Evolutionary conservation across 1,140 invertebrate genomes (phyloP).

Genomic region (silkworm (Bombyx mori)): DNA sequence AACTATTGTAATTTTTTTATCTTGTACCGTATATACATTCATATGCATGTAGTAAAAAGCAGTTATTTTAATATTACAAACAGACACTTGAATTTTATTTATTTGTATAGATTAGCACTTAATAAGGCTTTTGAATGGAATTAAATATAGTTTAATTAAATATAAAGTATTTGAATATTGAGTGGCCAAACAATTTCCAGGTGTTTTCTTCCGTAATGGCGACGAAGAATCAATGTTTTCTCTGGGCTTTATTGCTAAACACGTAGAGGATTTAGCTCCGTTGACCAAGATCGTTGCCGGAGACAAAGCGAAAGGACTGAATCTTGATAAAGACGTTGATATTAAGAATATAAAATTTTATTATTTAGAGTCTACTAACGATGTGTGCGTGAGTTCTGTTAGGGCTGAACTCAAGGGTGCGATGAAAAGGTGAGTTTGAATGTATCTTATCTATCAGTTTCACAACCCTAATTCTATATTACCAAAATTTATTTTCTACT

Average conservation of each 20-base stretch:
- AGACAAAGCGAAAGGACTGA: constrained; percentile 32
- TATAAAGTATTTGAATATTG: too few relatives aligned
- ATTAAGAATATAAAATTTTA: constrained; percentile 79
- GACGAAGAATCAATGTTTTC: constrained; percentile 42
- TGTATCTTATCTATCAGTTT: too few relatives aligned
- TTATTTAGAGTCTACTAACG: constrained; percentile 81
- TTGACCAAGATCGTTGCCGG: constrained; percentile 41
- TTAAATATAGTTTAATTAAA: too few relatives aligned
- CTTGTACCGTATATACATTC: too few relatives aligned
- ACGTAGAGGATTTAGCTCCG: constrained; percentile 44
- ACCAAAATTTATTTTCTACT: too few relatives aligned
- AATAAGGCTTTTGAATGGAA: too few relatives aligned
- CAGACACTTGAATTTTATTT: too few relatives aligned
- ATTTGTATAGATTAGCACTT: too few relatives aligned
- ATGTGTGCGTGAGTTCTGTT: constrained; percentile 78
- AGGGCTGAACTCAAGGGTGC: constrained; percentile 76
- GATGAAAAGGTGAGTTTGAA: constrained; percentile 66
- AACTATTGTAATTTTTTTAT: too few relatives aligned
- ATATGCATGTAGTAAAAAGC: too few relatives aligned
- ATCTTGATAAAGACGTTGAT: constrained; percentile 37
- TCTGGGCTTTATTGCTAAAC: constrained; percentile 52
- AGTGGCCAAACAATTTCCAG: constrained; percentile 10
- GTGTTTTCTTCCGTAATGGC: constrained; percentile 33
- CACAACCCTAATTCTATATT: too few relatives aligned
- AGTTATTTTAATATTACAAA: too few relatives aligned